These are phyloP conservation scores for Cebuella pygmaea DNA, from an alignment of 2,797 vertebrate species.

Conservation along the genomic window DNA sequence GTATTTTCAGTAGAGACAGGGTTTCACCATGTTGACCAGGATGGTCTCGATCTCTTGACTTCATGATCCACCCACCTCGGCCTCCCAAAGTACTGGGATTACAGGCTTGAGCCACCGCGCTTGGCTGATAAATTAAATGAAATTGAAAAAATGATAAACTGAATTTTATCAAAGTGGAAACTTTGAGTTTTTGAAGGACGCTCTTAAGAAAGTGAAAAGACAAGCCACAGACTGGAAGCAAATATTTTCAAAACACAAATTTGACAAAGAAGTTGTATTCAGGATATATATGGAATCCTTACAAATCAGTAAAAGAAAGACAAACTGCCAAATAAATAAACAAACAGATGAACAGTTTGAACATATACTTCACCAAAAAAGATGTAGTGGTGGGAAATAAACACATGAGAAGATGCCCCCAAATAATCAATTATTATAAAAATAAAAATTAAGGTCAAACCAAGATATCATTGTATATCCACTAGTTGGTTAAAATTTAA, in stretches of 20 bases:
- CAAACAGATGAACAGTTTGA: background rate
- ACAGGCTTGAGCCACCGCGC: too few relatives aligned
- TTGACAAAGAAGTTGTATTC: conserved; percentile 7
- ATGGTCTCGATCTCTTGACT: too few relatives aligned
- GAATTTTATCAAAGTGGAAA: conserved; percentile 11
- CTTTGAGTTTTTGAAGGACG: background rate
- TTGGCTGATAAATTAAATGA: background rate
- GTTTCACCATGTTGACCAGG: too few relatives aligned
- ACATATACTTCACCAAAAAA: background rate
- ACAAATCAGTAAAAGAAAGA: background rate
- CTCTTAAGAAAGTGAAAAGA: conserved; percentile 6
- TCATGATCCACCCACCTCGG: too few relatives aligned
- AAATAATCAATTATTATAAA: background rate
- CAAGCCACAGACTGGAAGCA: background rate
- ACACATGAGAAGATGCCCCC: background rate
- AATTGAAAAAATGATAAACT: background rate
- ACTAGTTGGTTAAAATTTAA: background rate
- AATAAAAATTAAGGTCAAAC: background rate
- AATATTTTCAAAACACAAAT: background rate
- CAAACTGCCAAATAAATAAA: background rate
- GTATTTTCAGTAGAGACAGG: too few relatives aligned
- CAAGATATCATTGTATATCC: background rate
- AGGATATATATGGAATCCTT: background rate
- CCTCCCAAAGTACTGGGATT: too few relatives aligned
- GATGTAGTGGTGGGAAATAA: background rate